Evolutionary conservation across 2,888 invertebrate species (phyloP), one percentile per base, ranked within the genome.

Genomic region (Isoperla grammatica): DNA sequence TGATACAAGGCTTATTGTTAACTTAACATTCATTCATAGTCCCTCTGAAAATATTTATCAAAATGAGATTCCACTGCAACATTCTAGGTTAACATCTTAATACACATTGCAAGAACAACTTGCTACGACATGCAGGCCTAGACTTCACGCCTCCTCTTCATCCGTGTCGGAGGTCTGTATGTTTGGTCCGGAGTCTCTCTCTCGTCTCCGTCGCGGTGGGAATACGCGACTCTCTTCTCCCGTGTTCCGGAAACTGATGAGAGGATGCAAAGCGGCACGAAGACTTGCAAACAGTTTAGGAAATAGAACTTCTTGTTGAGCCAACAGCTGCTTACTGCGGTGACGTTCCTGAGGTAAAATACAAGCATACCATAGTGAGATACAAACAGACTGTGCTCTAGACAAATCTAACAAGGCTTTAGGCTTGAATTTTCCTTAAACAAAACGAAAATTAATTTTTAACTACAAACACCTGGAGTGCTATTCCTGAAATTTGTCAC

Each of bases 251-350:
- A 83, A 81, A 65, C 83, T 81, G 69, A 90, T 84, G 55, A 91
- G 76, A 0, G 91, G 90, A 67, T 86, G 84, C 64, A 93, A 73
- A n/a, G 91, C 90, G 19, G 82, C 81, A 70, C 85, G 82, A 61
- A 93, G 75, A 65, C 88, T 89, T 69, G 80, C 77, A 71, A 86
- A 92, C 39, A 93, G 74, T 53, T 83, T 82, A 0, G 92, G 92
- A 69, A 88, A 86, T 13, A 84, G 70, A 8, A 85, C 81, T 72
- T 93, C 92, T 66, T 91, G 90, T 60, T 82, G 81, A 1, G 83
- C 82, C 42, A 92, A 76, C 57, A 91, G 73, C 65, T 87, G 85
- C 68, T 84, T 84, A 61, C 81, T 81, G 56, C 83, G 74, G 66
- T 83, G 82, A 4, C 80, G 75, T 68, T 81, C 83, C 78, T 81